These are phyloP conservation scores for Plebejus anna DNA, from an alignment of 2,888 invertebrate genomes.

Conservation along the genomic window DNA sequence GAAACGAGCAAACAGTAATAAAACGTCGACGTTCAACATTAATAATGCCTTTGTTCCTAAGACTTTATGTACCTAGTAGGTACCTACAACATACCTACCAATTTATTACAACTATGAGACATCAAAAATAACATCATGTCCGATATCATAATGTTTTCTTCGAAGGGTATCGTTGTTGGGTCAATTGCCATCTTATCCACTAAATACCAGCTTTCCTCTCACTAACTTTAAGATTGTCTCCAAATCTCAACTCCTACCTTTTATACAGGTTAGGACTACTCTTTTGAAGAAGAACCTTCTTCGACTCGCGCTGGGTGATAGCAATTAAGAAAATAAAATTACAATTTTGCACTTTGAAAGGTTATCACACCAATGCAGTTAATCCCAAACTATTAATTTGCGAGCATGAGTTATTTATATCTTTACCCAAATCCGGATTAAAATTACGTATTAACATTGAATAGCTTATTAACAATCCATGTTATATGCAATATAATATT, in stretches of 20 bases:
- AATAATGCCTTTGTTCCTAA: background rate
- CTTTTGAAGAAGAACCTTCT: background rate
- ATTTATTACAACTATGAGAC: background rate
- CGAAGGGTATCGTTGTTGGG: no score
- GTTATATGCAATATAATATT: background rate
- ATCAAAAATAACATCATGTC: no score
- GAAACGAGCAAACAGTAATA: conserved; percentile 1
- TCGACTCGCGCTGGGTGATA: no score
- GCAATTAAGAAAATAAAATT: no score
- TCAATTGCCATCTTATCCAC: no score
- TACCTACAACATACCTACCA: background rate
- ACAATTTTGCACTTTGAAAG: background rate
- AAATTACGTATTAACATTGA: conserved; percentile 6
- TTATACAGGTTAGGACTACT: background rate
- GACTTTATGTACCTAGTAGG: background rate
- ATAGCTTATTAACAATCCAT: background rate
- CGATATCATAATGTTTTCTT: no score
- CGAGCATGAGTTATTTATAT: background rate
- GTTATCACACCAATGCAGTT: background rate
- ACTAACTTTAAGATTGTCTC: no score
- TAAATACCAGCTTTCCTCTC: no score
- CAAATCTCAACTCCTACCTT: no score
- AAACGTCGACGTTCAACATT: background rate
- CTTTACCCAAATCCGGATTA: background rate
- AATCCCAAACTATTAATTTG: background rate